Evolutionary conservation across 2,888 invertebrate species (phyloP).

Genomic region (Conus canariensis): DNA sequence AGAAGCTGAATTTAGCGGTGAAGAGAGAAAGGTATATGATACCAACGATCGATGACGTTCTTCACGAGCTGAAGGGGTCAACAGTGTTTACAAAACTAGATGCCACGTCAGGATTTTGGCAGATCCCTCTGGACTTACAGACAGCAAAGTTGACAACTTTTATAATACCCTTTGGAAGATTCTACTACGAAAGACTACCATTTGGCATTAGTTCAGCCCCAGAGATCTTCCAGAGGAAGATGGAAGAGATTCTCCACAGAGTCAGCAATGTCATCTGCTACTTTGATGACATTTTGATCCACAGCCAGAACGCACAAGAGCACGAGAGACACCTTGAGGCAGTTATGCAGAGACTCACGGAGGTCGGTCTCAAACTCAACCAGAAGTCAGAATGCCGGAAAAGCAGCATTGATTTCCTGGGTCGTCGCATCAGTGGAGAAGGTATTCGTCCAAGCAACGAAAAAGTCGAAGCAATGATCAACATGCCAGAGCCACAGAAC

Average conservation of each 20-base stretch:
- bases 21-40: not conserved
- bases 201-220: constrained; percentile 11
- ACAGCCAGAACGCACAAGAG: not conserved
- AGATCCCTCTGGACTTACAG: not conserved
- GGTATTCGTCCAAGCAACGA: not conserved
- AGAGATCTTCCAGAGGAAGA: constrained; percentile 25
- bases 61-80: not conserved
- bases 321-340: constrained; percentile 22
- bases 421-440: not conserved
- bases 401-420: not conserved
- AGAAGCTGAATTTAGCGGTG: not conserved
- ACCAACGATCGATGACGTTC: not conserved
- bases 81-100: not conserved
- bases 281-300: constrained; percentile 37
- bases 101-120: not conserved
- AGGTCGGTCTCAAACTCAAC: not conserved
- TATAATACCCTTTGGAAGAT: constrained; percentile 15
- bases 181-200: not conserved
- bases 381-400: not conserved
- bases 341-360: not conserved
- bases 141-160: constrained; percentile 28
- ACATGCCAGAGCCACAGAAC: not conserved
- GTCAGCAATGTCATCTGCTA: not conserved
- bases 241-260: not conserved
- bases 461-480: not conserved